Conservation (phyloP, 2,888 invertebrate species). For the Amorpha juglandis region DNA sequence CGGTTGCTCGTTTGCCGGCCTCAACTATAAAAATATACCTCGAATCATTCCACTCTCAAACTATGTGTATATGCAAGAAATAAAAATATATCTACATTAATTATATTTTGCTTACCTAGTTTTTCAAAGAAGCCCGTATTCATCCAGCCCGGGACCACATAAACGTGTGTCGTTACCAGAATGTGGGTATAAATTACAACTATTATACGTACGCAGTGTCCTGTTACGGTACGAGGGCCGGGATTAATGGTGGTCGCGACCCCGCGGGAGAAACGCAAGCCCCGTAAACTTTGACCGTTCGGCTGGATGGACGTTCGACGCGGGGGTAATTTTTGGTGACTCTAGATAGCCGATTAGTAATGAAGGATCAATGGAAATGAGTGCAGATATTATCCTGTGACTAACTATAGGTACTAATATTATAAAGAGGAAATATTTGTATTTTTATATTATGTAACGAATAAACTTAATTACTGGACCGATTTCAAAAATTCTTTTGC, state of each 20-base stretch:
- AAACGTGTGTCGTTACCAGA: constrained; percentile 21
- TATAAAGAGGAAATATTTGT: too few species aligned
- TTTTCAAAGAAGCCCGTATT: not conserved
- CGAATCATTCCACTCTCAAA: too few species aligned
- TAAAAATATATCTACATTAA: too few species aligned
- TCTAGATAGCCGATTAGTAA: not conserved
- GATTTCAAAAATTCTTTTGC: too few species aligned
- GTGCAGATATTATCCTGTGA: not conserved
- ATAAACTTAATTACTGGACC: too few species aligned
- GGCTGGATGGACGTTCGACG: not conserved
- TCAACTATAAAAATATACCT: too few species aligned
- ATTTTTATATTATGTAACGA: too few species aligned
- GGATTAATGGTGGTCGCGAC: constrained; percentile 28
- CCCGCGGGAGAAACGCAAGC: constrained; percentile 25
- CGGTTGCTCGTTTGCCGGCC: too few species aligned
- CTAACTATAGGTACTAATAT: too few species aligned
- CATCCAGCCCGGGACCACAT: not conserved
- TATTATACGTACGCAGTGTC: constrained; percentile 27
- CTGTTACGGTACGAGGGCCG: constrained; percentile 23
- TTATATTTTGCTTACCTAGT: not conserved
- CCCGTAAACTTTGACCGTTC: constrained; percentile 22
- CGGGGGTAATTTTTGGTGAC: not conserved
- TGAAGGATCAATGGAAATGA: not conserved
- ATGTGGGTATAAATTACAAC: constrained; percentile 27
- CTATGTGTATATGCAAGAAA: not conserved